Evolutionary conservation across 2,113 vertebrate species (phyloP).

Genomic region (Ploceus nigricollis): DNA sequence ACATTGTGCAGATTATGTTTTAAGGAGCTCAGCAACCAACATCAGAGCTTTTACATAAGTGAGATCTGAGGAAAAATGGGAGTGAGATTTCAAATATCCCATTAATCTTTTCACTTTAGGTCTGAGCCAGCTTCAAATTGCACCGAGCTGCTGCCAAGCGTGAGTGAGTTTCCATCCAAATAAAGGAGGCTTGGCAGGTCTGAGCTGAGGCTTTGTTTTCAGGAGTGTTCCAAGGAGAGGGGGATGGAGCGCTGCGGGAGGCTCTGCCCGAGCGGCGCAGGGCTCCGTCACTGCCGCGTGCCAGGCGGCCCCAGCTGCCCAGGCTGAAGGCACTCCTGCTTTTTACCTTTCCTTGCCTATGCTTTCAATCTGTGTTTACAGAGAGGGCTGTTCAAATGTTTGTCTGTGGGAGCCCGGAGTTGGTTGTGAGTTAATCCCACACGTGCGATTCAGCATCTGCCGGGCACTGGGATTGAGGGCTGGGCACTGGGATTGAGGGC

Average conservation of each 20-base stretch:
- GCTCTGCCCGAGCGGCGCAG: accelerated
- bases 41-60: slow-evolving; percentile 53
- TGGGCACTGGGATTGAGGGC: background rate
- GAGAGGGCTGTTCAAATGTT: background rate
- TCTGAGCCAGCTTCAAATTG: slow-evolving; percentile 59
- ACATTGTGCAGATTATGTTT: slow-evolving; percentile 53
- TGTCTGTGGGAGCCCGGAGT: background rate
- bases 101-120: slow-evolving; percentile 64
- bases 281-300: accelerated
- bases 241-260: background rate
- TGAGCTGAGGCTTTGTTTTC: slow-evolving; percentile 2
- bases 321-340: accelerated
- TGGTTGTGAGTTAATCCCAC: background rate
- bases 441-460: background rate
- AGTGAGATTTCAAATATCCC: slow-evolving; percentile 55
- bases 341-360: background rate
- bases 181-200: slow-evolving; percentile 34
- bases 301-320: background rate
- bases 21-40: slow-evolving; percentile 48
- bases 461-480: background rate
- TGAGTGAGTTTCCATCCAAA: slow-evolving; percentile 37
- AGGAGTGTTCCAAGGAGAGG: background rate
- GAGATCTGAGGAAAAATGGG: slow-evolving; percentile 55
- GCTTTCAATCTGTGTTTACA: background rate
- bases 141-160: slow-evolving; percentile 14